Evolutionary conservation across 2,797 vertebrate species (phyloP).

Genomic region (Squalus acanthias): DNA sequence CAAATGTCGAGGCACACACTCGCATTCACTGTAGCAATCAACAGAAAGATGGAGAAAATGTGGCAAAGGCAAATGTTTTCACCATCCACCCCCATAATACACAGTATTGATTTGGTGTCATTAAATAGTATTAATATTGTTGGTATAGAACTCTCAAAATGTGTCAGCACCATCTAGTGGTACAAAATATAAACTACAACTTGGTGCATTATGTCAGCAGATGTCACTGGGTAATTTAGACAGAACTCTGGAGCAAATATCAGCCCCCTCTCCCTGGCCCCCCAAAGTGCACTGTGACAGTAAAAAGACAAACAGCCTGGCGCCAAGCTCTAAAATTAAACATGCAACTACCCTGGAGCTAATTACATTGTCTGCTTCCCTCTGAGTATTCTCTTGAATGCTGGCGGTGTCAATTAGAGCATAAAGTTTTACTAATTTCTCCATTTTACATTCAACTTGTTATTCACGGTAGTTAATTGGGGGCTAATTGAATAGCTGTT

Average conservation of each 20-base stretch:
- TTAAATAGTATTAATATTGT: background rate
- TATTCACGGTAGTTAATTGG: background rate
- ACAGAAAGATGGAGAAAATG: background rate
- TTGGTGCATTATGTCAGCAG: background rate
- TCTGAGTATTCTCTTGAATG: background rate
- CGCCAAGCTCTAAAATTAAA: background rate
- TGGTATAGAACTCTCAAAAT: background rate
- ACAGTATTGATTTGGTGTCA: no score
- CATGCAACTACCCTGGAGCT: background rate
- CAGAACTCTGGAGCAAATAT: background rate
- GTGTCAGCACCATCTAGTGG: constrained; percentile 11
- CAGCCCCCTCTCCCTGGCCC: background rate
- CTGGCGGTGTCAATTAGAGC: background rate
- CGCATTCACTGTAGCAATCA: background rate
- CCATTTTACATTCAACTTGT: background rate
- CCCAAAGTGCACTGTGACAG: background rate
- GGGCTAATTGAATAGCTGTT: background rate
- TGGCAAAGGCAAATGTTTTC: background rate
- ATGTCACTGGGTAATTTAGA: background rate
- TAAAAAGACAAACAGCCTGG: background rate
- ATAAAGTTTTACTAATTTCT: background rate
- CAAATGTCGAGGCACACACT: background rate
- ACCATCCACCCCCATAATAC: background rate
- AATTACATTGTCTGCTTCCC: constrained; percentile 13
- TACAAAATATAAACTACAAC: background rate